These are phyloP conservation scores for Belonocnema kinseyi DNA, from an alignment of 1,140 invertebrate genomes.

Conservation along the genomic window DNA sequence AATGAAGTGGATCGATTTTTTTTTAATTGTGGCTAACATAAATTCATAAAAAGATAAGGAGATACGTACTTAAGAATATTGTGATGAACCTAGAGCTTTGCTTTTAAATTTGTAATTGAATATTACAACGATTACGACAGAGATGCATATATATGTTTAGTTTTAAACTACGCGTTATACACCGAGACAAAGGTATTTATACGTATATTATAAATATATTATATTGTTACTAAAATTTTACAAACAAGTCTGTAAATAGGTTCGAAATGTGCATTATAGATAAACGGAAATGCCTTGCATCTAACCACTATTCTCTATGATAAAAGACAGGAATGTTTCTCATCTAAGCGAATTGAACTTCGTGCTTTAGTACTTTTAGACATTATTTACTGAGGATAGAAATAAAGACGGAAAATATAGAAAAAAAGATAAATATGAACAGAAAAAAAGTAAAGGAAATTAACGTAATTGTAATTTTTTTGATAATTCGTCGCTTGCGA, in stretches of 20 bases:
- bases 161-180: slow-evolving; percentile 45
- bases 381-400: neutral
- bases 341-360: neutral
- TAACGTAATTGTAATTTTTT: too few relatives aligned
- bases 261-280: slow-evolving; percentile 16
- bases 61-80: slow-evolving; percentile 16
- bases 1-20: neutral
- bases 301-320: slow-evolving; percentile 4
- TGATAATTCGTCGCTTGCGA: neutral
- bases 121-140: slow-evolving; percentile 25
- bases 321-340: neutral
- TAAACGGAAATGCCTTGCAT: slow-evolving; percentile 16
- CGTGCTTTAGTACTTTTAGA: slow-evolving; percentile 3
- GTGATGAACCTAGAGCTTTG: slow-evolving; percentile 25
- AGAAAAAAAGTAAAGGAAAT: neutral
- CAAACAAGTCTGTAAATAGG: slow-evolving; percentile 20
- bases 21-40: neutral
- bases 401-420: too few relatives aligned
- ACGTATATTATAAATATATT: slow-evolving; percentile 38
- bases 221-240: slow-evolving; percentile 39
- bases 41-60: neutral
- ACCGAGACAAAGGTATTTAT: slow-evolving; percentile 37
- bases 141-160: slow-evolving; percentile 43
- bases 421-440: neutral
- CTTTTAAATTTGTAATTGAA: slow-evolving; percentile 27